Conservation (phyloP, 2,113 vertebrate genomes). For the Erythrocercus mccallii region DNA sequence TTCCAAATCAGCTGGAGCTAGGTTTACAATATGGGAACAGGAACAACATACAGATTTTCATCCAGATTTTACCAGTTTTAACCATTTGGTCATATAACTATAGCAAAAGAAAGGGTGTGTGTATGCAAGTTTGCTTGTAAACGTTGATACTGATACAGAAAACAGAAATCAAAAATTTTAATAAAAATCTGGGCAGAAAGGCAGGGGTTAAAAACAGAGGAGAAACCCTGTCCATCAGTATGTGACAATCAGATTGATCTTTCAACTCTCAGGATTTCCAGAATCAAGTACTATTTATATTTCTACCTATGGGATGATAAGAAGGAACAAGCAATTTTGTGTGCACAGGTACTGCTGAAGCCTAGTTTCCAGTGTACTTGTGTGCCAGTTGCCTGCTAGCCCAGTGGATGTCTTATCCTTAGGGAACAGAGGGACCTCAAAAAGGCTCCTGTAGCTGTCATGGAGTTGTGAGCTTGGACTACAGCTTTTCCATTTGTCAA, state of each 20-base stretch:
- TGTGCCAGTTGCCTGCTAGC: neutral
- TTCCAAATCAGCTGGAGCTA: neutral
- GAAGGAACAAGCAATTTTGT: neutral
- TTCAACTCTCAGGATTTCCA: neutral
- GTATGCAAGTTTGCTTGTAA: neutral
- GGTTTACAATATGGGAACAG: neutral
- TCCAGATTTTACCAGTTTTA: neutral
- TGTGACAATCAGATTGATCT: neutral
- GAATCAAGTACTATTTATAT: neutral
- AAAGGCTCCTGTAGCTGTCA: neutral
- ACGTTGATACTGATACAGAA: neutral
- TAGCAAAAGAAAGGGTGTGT: neutral
- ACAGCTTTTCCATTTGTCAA: neutral
- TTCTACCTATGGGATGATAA: neutral
- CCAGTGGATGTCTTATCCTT: neutral
- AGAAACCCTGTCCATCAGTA: neutral
- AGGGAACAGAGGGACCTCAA: neutral
- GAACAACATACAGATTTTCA: neutral
- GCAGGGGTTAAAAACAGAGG: neutral
- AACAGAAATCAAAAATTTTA: neutral
- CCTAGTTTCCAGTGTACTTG: neutral
- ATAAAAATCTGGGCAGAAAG: neutral
- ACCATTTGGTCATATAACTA: neutral
- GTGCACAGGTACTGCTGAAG: neutral
- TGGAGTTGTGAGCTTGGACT: neutral